Base-by-base conservation (phyloP, 1,140 invertebrate genomes). In the Halesus radiatus region DNA sequence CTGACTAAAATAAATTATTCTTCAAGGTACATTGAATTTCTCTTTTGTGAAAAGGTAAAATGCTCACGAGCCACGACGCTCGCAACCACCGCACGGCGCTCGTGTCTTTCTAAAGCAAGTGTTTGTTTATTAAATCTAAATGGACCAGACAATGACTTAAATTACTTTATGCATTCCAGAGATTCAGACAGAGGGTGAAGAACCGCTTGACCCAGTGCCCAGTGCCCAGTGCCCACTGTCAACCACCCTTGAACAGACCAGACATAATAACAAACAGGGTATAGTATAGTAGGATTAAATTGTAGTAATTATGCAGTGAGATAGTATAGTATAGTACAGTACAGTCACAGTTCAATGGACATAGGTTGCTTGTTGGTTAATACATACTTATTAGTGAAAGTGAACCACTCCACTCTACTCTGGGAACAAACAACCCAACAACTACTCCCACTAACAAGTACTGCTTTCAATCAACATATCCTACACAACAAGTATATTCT, bases 131-230 rank as follows among this genome's bases (percentile, higher is more conserved):
- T 81, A 66, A 76, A 72, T 77, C 78, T 81, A 83, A 76, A 60
- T 83, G 82, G 82, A 83, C 82, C 82, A 83, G 79, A 81, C 74
- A 83, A 66, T 72, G 72, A 79, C 53, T 76, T 76, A 37, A n/a
- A 22, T 37, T 76, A 32, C 64, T 66, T 76, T 72, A 72, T 72
- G 68, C 68, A 52, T 22, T 60, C 56, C 18, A 22, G 56, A 60
- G 56, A 60, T 60, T 60, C 56, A 60, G 23, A 13, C 23, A 23
- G 56, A 60, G 56, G n/a, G n/a, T n/a, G n/a, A n/a, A n/a, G n/a
- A n/a, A n/a, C n/a, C n/a, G n/a, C n/a, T n/a, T n/a, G n/a, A n/a
- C n/a, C n/a, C n/a, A n/a, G n/a, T n/a, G n/a, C n/a, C n/a, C n/a
- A n/a, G n/a, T n/a, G n/a, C n/a, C n/a, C n/a, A n/a, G n/a, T n/a